These are phyloP conservation scores for Malacoctenus gilli DNA, from an alignment of 2,797 vertebrate species.

Conservation along the genomic window DNA sequence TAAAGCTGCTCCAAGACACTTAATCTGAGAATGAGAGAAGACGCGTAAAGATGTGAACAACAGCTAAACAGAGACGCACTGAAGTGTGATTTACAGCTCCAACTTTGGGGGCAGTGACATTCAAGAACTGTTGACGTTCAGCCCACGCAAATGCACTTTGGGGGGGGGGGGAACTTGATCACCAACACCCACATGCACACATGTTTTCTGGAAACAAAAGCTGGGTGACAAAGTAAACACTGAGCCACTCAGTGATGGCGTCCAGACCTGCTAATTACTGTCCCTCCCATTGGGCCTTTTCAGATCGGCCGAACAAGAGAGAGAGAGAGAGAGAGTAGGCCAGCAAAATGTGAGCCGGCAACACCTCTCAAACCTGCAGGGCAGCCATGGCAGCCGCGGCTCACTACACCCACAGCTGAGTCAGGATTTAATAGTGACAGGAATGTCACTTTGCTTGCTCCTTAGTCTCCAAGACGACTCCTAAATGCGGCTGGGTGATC, in stretches of 20 bases:
- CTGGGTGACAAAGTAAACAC: slow-evolving; percentile 30
- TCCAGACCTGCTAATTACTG: slow-evolving; percentile 32
- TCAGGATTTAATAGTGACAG: slow-evolving; percentile 58
- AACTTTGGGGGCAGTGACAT: background rate
- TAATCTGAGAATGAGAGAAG: too few relatives aligned
- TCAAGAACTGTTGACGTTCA: slow-evolving; percentile 28
- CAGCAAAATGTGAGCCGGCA: slow-evolving; percentile 16
- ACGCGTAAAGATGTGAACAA: too few relatives aligned
- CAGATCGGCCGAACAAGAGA: slow-evolving; percentile 7
- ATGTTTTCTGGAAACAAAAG: slow-evolving; percentile 51
- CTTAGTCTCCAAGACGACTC: slow-evolving; percentile 9
- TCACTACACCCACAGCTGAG: slow-evolving; percentile 63
- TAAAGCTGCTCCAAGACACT: too few relatives aligned
- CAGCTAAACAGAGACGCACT: too few relatives aligned
- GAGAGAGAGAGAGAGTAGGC: too few relatives aligned
- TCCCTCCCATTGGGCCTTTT: slow-evolving; percentile 33
- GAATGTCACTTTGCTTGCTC: slow-evolving; percentile 79
- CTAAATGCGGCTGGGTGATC: slow-evolving; percentile 19
- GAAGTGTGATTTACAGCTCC: background rate
- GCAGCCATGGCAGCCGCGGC: slow-evolving; percentile 22
- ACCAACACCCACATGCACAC: slow-evolving; percentile 46
- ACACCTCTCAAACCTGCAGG: slow-evolving; percentile 27
- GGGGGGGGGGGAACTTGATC: slow-evolving; percentile 31
- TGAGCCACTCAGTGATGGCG: background rate
- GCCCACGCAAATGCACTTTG: slow-evolving; percentile 1